Conservation (phyloP, 2,888 invertebrate species). For the Epinotia demarniana region DNA sequence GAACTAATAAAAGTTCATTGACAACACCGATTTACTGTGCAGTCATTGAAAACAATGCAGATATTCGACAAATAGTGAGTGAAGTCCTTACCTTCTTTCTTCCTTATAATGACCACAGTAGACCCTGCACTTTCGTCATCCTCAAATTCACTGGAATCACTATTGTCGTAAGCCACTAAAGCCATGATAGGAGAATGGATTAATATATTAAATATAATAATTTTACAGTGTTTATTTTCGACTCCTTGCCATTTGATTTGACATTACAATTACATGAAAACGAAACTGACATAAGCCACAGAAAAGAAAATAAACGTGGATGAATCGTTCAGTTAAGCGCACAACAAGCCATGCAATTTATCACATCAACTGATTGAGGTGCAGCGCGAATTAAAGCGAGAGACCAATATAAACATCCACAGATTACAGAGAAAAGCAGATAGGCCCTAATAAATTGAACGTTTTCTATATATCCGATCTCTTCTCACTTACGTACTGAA, state of each 20-base stretch:
- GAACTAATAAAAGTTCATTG: conserved; percentile 13
- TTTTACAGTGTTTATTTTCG: not conserved
- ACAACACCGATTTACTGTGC: not conserved
- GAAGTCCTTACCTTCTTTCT: conserved; percentile 55
- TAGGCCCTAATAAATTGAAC: too few relatives aligned
- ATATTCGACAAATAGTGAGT: not conserved
- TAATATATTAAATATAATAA: not conserved
- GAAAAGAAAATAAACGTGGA: not conserved
- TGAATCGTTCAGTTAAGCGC: too few relatives aligned
- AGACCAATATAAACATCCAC: too few relatives aligned
- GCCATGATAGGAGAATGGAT: conserved; percentile 74
- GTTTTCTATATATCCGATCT: too few relatives aligned
- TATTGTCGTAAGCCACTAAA: conserved; percentile 86
- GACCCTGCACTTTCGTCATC: conserved; percentile 60
- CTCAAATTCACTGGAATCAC: conserved; percentile 77
- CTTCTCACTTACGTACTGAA: too few relatives aligned
- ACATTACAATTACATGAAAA: not conserved
- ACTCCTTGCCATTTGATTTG: conserved; percentile 13
- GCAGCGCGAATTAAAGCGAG: too few relatives aligned
- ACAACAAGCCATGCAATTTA: too few relatives aligned
- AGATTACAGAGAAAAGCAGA: too few relatives aligned
- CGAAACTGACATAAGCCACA: conserved; percentile 6
- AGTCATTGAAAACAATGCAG: not conserved
- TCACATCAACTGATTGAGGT: too few relatives aligned
- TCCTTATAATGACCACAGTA: conserved; percentile 55